phyloP scores from a whole-genome alignment of 2,113 vertebrate genomes.

The Gymnorhina tibicen region DNA sequence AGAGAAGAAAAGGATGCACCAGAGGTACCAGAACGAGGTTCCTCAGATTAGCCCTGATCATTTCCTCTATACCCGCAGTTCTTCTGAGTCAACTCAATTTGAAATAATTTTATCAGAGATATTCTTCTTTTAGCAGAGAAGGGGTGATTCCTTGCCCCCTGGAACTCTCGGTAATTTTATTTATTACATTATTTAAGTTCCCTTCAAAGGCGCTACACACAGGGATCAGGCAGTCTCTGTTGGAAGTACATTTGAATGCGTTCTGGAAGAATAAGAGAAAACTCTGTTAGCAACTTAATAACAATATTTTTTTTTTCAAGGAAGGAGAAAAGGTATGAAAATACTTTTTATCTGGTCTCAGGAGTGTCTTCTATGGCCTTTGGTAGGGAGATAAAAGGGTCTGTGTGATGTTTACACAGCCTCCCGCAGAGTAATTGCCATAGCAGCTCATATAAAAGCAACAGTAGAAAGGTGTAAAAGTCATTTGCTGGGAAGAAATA shows the following conservation, averaged over 20 bases:
- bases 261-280: neutral
- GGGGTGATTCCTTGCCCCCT: neutral
- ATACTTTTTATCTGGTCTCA: constrained; percentile 37
- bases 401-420: constrained; percentile 37
- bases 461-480: constrained; percentile 76
- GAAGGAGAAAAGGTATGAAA: neutral
- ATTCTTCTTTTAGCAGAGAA: neutral
- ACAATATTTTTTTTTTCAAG: neutral
- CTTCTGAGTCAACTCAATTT: neutral
- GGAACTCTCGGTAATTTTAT: neutral
- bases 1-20: neutral
- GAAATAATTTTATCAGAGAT: neutral
- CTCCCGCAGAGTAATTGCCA: constrained; percentile 51
- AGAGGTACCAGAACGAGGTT: neutral
- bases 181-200: neutral
- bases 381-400: constrained; percentile 41
- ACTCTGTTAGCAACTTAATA: neutral
- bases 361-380: neutral
- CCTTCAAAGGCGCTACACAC: neutral
- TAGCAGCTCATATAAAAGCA: constrained; percentile 53
- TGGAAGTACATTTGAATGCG: neutral
- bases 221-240: neutral
- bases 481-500: constrained; percentile 74
- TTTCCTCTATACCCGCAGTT: fast-evolving
- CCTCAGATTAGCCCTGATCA: neutral